Base-by-base conservation (phyloP, 1,140 invertebrate species). In the Battus philenor region DNA sequence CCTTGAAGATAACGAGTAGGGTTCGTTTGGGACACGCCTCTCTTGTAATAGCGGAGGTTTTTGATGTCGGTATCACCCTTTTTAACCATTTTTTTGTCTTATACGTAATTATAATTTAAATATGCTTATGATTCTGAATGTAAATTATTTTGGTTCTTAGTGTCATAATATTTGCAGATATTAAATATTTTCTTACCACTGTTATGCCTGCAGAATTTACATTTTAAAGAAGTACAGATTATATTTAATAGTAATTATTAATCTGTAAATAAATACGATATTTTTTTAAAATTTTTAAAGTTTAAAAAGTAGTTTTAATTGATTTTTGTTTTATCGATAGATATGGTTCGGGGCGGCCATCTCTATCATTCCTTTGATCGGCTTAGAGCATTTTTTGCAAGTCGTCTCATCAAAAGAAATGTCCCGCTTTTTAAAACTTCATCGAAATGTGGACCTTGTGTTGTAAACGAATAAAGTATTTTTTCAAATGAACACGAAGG, bases 1-100 rank as follows among this genome's bases (percentile, higher is more conserved):
- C 45, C 32, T 45, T 31, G 5, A 26, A 56, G 59, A 58, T 68
- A 62, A 68, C 48, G 31, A 47, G 32, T 31, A 22, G 36, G 32
- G 38, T 24, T 34, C 13, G 11, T 27, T 36, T 18, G 22, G 38
- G 50, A 44, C 31, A 12, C 26, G 50, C 24, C 38, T 34, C 9
- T 39, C 27, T 12, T 6, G 13, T 12, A n/a, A n/a, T 53, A 47
- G 38, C 30, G 50, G 32, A 4, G 46, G 20, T 18, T 43, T 31
- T 3, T 20, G 20, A 26, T 49, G 33, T 46, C 44, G 47, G 50
- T 45, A 45, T 36, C 12, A 11, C 12, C 7, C 4, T n/a, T 0
- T 17, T 17, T 20, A 10, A 0, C 10, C 32, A 33, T 22, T 7
- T 22, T 22, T 4, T 22, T 22, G 3, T 4, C 20, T 7, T 22